A percentile compares a stretch with the other conserved stretches of the same genome.
Conservation (phyloP, 2,113 vertebrate genomes). For the Gymnarchus niloticus region DNA sequence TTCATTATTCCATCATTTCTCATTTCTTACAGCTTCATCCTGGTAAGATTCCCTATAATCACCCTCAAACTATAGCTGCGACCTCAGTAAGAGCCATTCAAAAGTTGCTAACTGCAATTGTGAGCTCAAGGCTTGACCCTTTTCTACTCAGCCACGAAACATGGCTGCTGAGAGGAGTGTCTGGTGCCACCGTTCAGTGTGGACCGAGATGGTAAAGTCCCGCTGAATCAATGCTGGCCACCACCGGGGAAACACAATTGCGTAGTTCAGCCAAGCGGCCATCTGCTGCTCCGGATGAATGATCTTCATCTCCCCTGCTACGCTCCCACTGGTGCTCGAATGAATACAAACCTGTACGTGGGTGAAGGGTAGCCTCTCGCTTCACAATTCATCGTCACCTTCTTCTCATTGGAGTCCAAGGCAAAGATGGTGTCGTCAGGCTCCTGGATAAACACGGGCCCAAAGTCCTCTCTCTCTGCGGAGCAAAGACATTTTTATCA, state of each 20-base stretch:
- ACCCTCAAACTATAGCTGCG: background rate
- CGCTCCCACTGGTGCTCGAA: background rate
- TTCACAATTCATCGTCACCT: conserved; percentile 82
- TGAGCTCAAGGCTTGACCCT: conserved; percentile 12
- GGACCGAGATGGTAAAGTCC: background rate
- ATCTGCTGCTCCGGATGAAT: too few species aligned
- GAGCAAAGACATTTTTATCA: conserved; percentile 20
- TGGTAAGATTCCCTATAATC: background rate
- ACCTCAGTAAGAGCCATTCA: conserved; percentile 13
- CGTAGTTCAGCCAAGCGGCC: too few species aligned
- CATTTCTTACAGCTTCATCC: background rate
- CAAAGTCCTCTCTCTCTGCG: conserved; percentile 81
- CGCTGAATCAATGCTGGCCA: too few species aligned
- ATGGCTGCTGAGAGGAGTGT: background rate
- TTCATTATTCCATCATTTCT: background rate
- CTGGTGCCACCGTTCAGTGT: background rate
- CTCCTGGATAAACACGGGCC: conserved; percentile 85
- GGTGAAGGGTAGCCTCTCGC: conserved; percentile 77
- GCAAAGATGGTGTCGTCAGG: conserved; percentile 82
- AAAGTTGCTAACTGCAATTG: conserved; percentile 10
- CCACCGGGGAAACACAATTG: too few species aligned
- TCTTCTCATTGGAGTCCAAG: conserved; percentile 84
- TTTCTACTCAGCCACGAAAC: background rate
- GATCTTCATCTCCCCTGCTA: too few species aligned
- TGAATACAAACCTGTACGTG: conserved; percentile 73